phyloP scores from a whole-genome alignment of 2,113 vertebrate genomes.

The Cryptomyrus ogoouensis region DNA sequence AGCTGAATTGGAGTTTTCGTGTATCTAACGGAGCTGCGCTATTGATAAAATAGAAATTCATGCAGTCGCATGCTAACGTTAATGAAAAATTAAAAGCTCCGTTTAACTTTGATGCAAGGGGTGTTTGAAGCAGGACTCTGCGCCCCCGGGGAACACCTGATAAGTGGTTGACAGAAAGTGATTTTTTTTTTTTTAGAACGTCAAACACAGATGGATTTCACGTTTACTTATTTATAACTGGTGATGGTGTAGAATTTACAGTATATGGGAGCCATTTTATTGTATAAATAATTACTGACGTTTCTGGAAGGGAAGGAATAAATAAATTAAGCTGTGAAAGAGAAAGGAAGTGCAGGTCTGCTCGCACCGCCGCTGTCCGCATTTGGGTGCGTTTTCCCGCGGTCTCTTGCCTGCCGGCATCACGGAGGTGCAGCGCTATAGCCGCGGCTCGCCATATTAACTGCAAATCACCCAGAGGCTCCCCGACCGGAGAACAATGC shows the following conservation, averaged over 20 bases:
- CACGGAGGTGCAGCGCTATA: neutral
- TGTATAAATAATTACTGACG: neutral
- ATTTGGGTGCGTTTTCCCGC: neutral
- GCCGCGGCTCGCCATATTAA: neutral
- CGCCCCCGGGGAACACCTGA: neutral
- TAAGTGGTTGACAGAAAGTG: neutral
- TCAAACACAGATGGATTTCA: constrained; percentile 7
- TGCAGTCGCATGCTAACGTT: neutral
- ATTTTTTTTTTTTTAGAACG: neutral
- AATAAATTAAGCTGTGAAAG: neutral
- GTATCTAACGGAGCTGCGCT: neutral
- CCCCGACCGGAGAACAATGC: neutral
- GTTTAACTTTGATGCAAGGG: neutral
- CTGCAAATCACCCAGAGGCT: neutral
- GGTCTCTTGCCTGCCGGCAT: neutral
- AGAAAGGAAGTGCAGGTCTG: neutral
- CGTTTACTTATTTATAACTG: neutral
- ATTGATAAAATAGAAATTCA: constrained; percentile 1
- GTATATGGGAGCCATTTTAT: neutral
- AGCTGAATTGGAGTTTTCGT: neutral
- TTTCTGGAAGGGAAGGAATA: neutral
- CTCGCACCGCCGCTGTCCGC: neutral
- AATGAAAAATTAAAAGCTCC: neutral
- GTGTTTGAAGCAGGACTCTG: neutral
- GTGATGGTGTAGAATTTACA: neutral